Evolutionary conservation across 2,113 vertebrate species (phyloP), one percentile per base, ranked within the genome.

Genomic region (Furnarius figulus): DNA sequence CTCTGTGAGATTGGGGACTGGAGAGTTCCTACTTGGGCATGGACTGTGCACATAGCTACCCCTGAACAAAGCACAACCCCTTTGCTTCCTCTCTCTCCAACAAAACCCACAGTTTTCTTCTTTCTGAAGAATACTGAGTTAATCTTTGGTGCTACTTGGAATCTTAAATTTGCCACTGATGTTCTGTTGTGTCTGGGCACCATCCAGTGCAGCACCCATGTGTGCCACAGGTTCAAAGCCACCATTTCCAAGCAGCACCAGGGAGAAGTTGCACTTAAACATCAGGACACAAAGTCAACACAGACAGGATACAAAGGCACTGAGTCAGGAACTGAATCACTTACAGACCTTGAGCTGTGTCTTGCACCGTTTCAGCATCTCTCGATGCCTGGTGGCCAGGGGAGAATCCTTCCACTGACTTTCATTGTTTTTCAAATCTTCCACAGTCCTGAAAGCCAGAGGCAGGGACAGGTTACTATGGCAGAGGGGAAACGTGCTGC

Each of bases 341-440:
- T 89, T n/a, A 97, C 98, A 89, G 44, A 99, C 99, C 99, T 99
- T 99, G 5, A 99, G 99, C 96, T 99, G 99, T 23, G 99, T 99
- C 98, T 99, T 99, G 98, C 99, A 99, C 65, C 99, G 99, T 83
- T 99, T 99, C 70, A 99, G 98, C 99, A 99, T 99, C 91, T 99
- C 99, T 35, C 99, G 98, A 96, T 99, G 99, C 95, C 99, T 97
- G 53, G 98, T 98, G 35, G 99, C 99, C 85, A 99, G 96, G 0
- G 99, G 99, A 59, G 99, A 99, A 94, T 99, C 99, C 94, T 99
- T 99, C 99, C 99, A 99, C 18, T 99, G 99, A 83, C 97, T 99
- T 96, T 99, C 99, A 77, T 99, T 99, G 96, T 99, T 99, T 95
- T 99, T 99, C 95, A 99, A 95, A 97, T 99, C 99, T 94, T 99